A percentile compares a stretch with the other conserved stretches of the same genome.
phyloP scores from a whole-genome alignment of 1,140 invertebrate genomes.

The Solenopsis fugax region DNA sequence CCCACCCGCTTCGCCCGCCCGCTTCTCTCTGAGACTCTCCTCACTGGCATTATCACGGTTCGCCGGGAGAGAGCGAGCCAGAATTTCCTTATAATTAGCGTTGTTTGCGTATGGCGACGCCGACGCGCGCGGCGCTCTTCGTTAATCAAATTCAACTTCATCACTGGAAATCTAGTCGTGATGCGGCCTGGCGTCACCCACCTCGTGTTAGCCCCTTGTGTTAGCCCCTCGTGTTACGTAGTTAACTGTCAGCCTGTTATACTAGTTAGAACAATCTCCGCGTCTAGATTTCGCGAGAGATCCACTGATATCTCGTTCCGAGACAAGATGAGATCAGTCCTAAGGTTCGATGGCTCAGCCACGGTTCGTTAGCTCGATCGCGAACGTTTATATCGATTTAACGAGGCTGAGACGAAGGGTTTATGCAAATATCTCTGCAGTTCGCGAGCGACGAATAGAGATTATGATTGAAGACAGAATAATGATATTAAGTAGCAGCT shows the following conservation, averaged over 20 bases:
- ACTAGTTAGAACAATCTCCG: conserved; percentile 47
- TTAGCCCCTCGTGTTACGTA: not conserved
- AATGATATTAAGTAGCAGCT: not conserved
- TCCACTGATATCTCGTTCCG: conserved; percentile 7
- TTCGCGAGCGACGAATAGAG: not conserved
- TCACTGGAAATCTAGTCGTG: conserved; percentile 36
- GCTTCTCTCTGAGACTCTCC: conserved; percentile 16
- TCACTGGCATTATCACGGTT: conserved; percentile 25
- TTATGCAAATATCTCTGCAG: conserved; percentile 15
- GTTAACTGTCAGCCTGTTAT: conserved; percentile 30
- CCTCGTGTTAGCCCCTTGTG: conserved; percentile 23
- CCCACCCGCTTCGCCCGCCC: not conserved
- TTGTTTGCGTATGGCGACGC: conserved; percentile 73
- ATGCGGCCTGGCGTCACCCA: conserved; percentile 62
- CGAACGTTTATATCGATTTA: conserved; percentile 42
- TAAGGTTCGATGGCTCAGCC: not conserved
- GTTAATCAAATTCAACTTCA: conserved; percentile 77
- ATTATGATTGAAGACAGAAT: not conserved
- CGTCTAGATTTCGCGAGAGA: conserved; percentile 8
- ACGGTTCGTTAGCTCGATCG: conserved; percentile 41
- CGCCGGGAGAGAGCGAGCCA: not conserved
- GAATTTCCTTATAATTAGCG: conserved; percentile 75
- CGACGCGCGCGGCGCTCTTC: conserved; percentile 47
- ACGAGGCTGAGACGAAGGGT: conserved; percentile 10
- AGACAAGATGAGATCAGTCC: conserved; percentile 7